phyloP scores from a whole-genome alignment of 2,113 vertebrate species.

The Pholis gunnellus region DNA sequence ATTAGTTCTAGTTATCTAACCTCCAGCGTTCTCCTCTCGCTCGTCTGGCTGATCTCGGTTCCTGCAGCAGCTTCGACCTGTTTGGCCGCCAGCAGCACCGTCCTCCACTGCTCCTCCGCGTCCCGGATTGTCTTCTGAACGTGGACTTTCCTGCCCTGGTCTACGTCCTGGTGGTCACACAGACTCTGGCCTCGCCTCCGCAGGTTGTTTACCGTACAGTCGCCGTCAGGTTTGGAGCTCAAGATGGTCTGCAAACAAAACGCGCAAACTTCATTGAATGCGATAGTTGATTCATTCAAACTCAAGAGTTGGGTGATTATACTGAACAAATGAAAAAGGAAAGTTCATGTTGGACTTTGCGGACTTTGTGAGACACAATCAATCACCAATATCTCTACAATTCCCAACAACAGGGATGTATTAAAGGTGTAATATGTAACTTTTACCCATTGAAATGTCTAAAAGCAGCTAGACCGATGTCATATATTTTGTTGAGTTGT shows the following conservation, averaged over 20 bases:
- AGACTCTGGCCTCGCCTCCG: conserved; percentile 71
- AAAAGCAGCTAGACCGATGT: too few relatives aligned
- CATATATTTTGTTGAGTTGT: too few relatives aligned
- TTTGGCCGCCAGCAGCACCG: conserved; percentile 58
- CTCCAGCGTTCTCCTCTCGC: conserved; percentile 31
- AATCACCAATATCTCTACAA: background rate
- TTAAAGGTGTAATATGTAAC: background rate
- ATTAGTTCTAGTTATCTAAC: conserved; percentile 27
- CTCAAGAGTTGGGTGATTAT: too few relatives aligned
- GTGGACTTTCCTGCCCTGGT: conserved; percentile 44
- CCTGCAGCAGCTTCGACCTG: conserved; percentile 45
- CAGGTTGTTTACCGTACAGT: conserved; percentile 74
- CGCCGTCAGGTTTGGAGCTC: conserved; percentile 74
- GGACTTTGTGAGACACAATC: too few relatives aligned
- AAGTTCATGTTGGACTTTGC: background rate
- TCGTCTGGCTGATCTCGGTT: conserved; percentile 53
- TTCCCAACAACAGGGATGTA: background rate
- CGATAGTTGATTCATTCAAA: background rate
- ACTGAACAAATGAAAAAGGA: too few relatives aligned
- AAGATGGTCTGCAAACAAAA: conserved; percentile 63
- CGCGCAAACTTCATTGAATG: background rate
- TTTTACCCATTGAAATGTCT: too few relatives aligned
- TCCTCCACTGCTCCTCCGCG: conserved; percentile 78
- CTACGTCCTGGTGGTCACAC: conserved; percentile 62
- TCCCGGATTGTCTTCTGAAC: conserved; percentile 67